phyloP scores from a whole-genome alignment of 92 coral and sea anemone genomes.

The Umimayanthus chanpuru region DNA sequence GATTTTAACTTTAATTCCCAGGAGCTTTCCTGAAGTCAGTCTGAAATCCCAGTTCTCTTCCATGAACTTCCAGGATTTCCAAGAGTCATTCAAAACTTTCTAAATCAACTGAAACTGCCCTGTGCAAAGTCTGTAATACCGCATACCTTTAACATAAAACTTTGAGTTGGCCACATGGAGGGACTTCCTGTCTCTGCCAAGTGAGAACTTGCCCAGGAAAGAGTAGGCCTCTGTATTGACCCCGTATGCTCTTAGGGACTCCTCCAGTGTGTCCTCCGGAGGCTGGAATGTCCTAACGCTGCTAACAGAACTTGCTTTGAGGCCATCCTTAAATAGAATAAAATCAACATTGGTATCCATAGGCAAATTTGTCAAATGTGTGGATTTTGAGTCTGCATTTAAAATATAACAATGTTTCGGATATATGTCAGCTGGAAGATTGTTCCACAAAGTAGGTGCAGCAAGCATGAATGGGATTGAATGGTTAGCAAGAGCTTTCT shows the following conservation, averaged over 20 bases:
- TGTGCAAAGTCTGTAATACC: background rate
- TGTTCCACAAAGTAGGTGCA: too few species aligned
- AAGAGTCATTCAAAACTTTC: background rate
- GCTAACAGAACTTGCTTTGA: constrained; percentile 62
- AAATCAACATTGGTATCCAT: background rate
- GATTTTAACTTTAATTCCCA: too few species aligned
- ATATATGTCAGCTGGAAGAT: too few species aligned
- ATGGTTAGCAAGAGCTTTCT: too few species aligned
- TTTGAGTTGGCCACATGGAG: constrained; percentile 97
- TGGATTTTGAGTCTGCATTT: too few species aligned
- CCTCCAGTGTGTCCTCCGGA: constrained; percentile 91
- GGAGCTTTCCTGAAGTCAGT: too few species aligned
- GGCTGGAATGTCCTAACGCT: constrained; percentile 83
- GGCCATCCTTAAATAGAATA: constrained; percentile 61
- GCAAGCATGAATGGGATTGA: too few species aligned
- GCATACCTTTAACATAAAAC: constrained; percentile 85
- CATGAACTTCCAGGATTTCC: too few species aligned
- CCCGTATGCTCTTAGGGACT: constrained; percentile 88
- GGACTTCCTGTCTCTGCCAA: constrained; percentile 75
- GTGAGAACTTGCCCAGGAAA: constrained; percentile 85
- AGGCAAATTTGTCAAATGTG: too few species aligned
- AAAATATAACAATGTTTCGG: too few species aligned
- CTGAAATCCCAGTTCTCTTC: too few species aligned
- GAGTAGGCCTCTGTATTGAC: constrained; percentile 93
- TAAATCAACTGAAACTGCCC: background rate